These are phyloP conservation scores for Rhombomys opimus DNA, from an alignment of 2,113 vertebrate species.

Conservation along the genomic window DNA sequence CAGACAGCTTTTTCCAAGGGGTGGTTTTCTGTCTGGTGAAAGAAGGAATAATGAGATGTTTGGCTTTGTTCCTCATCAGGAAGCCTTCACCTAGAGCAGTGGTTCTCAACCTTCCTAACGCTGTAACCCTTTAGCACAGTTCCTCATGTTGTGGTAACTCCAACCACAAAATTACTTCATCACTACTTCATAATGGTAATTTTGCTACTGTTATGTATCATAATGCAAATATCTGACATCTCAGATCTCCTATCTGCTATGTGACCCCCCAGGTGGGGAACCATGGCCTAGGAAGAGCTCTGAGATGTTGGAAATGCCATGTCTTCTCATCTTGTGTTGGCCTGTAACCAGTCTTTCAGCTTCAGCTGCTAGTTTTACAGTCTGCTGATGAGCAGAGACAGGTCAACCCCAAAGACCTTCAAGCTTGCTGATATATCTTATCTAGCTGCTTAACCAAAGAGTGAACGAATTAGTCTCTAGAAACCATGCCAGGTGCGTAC, in stretches of 20 bases:
- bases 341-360: neutral
- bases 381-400: neutral
- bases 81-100: neutral
- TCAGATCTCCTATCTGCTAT: neutral
- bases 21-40: neutral
- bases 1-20: neutral
- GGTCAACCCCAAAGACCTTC: neutral
- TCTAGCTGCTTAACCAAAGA: neutral
- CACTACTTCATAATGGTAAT: neutral
- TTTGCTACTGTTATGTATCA: neutral
- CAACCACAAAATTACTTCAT: neutral
- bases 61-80: neutral
- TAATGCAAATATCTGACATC: neutral
- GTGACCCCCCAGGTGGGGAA: neutral
- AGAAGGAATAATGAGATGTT: neutral
- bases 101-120: neutral
- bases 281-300: neutral
- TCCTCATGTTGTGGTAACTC: neutral
- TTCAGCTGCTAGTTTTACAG: neutral
- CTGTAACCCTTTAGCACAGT: neutral
- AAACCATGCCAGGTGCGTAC: neutral
- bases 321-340: neutral
- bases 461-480: neutral
- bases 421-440: neutral
- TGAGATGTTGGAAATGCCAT: neutral